These are phyloP conservation scores for Stegana nigrithorax DNA, from an alignment of 2,888 invertebrate genomes.

Conservation along the genomic window DNA sequence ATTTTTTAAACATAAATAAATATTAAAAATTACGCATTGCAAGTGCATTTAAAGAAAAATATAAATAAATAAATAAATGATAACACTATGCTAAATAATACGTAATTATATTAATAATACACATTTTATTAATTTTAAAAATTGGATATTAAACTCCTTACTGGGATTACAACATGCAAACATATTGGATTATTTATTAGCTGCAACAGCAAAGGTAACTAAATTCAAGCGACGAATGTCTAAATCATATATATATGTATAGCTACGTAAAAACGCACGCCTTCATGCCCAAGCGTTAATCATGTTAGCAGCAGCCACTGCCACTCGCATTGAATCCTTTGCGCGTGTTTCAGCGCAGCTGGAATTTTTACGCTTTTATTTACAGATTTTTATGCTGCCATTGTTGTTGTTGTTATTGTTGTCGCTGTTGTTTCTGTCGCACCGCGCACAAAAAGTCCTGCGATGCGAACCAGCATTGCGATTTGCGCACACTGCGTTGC, in stretches of 20 bases:
- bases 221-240: neutral
- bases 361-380: neutral
- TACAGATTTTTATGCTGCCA: neutral
- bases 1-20: neutral
- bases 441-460: no score
- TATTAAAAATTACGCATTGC: neutral
- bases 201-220: neutral
- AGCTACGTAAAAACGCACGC: neutral
- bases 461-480: conserved; percentile 4
- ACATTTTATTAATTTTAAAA: neutral
- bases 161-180: neutral
- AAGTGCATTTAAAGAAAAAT: neutral
- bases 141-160: neutral
- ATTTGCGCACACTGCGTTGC: neutral
- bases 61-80: neutral
- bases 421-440: neutral
- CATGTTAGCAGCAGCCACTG: neutral
- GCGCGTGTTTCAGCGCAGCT: conserved; percentile 7
- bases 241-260: neutral
- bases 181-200: neutral
- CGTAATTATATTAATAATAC: neutral
- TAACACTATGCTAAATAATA: no score
- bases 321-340: neutral
- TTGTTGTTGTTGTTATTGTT: neutral
- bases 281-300: conserved; percentile 1